Conservation (phyloP, 2,113 vertebrate genomes). For the Tragelaphus imberbis region DNA sequence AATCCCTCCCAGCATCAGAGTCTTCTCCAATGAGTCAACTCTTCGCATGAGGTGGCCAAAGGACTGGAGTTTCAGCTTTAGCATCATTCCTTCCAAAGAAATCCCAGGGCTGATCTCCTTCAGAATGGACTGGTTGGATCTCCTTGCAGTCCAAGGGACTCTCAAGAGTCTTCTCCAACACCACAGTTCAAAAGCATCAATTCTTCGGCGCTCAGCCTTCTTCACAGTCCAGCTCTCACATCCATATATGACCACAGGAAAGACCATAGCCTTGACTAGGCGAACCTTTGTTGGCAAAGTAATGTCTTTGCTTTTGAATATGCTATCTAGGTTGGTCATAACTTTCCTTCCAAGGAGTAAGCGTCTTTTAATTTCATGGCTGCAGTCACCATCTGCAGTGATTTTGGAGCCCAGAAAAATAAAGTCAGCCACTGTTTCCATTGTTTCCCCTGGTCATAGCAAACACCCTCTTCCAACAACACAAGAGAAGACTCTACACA, state of each 20-base stretch:
- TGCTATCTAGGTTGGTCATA: too few species aligned
- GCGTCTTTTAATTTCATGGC: too few species aligned
- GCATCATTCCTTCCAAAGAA: neutral
- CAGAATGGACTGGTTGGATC: neutral
- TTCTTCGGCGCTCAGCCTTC: accelerated
- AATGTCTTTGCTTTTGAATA: too few species aligned
- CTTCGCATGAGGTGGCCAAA: neutral
- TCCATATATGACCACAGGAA: too few species aligned
- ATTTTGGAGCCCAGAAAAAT: too few species aligned
- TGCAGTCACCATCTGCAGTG: too few species aligned
- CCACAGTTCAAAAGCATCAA: neutral
- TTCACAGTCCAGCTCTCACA: too few species aligned
- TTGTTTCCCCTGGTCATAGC: neutral
- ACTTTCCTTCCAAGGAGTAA: too few species aligned
- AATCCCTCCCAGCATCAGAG: neutral
- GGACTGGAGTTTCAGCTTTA: too few species aligned
- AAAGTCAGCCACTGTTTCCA: neutral
- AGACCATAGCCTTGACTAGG: too few species aligned
- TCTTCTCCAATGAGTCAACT: neutral
- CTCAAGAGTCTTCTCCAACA: neutral
- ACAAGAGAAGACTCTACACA: neutral
- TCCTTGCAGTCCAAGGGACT: neutral
- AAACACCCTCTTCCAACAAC: neutral
- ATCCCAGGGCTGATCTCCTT: neutral
- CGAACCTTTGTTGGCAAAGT: too few species aligned